Evolutionary conservation across 1,140 invertebrate genomes (phyloP).

Genomic region (Dufourea novaeangliae): DNA sequence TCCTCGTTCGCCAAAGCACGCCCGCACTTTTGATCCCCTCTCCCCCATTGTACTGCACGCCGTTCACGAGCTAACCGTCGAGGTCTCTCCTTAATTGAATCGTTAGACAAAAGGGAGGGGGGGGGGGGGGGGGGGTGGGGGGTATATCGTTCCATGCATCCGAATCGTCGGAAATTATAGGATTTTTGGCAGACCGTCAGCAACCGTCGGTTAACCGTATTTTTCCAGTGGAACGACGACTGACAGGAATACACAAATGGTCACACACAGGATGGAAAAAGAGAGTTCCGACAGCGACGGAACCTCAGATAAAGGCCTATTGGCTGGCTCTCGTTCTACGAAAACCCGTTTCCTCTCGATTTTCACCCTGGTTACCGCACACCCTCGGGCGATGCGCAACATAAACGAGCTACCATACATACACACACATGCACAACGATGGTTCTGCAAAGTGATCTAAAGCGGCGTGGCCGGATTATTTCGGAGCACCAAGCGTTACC

Average conservation of each 20-base stretch:
- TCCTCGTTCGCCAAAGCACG: no score
- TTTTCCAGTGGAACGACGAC: neutral
- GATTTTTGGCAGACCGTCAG: neutral
- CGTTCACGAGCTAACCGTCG: no score
- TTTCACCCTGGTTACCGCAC: conserved; percentile 63
- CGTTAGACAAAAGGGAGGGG: no score
- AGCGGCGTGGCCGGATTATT: conserved; percentile 39
- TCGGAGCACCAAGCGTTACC: neutral
- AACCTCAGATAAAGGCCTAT: conserved; percentile 53
- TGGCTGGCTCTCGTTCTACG: conserved; percentile 42
- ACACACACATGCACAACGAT: conserved; percentile 14
- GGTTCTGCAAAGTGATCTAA: conserved; percentile 38
- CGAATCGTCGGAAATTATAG: neutral
- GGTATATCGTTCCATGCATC: neutral
- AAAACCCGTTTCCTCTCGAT: conserved; percentile 57
- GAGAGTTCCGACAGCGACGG: conserved; percentile 42
- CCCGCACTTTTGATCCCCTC: neutral
- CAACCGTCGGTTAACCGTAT: neutral
- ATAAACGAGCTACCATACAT: conserved; percentile 57
- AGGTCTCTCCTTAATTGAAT: neutral
- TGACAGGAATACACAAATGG: no score
- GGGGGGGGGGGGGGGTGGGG: no score
- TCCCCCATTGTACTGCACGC: neutral
- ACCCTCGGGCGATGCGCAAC: conserved; percentile 62
- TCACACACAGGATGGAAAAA: no score